phyloP scores from a whole-genome alignment of 2,888 invertebrate genomes.

The Nineta flava region DNA sequence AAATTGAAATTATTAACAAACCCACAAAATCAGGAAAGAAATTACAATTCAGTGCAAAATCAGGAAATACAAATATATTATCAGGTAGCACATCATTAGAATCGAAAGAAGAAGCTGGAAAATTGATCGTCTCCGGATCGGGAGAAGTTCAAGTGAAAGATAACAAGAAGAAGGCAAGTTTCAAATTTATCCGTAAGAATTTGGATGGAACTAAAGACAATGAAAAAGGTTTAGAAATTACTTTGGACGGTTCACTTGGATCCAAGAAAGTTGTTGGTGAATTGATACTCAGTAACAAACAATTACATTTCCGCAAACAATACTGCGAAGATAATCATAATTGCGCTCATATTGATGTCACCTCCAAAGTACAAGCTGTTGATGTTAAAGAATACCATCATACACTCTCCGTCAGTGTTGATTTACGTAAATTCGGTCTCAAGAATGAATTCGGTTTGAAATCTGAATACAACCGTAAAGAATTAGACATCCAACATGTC shows the following conservation, averaged over 20 bases:
- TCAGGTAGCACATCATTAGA: conserved; percentile 58
- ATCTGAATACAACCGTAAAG: conserved; percentile 42
- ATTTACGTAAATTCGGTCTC: conserved; percentile 57
- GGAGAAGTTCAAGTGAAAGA: conserved; percentile 56
- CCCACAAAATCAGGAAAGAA: conserved; percentile 41
- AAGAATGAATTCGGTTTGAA: conserved; percentile 59
- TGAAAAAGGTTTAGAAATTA: conserved; percentile 47
- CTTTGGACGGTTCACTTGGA: conserved; percentile 52
- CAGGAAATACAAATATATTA: conserved; percentile 46
- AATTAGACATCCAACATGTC: conserved; percentile 43
- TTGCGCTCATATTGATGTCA: conserved; percentile 57
- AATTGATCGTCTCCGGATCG: conserved; percentile 57
- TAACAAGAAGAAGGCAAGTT: conserved; percentile 50
- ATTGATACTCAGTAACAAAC: conserved; percentile 53
- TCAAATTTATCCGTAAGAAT: conserved; percentile 51
- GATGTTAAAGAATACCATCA: conserved; percentile 40
- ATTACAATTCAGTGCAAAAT: conserved; percentile 44
- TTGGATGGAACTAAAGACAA: conserved; percentile 40
- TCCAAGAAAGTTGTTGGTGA: conserved; percentile 54
- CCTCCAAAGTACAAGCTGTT: conserved; percentile 33
- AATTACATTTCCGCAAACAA: conserved; percentile 51
- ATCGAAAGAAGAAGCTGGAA: conserved; percentile 52
- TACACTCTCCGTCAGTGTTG: conserved; percentile 45
- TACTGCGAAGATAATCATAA: conserved; percentile 67
- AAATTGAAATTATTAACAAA: conserved; percentile 45